These are phyloP conservation scores for Phortica okadai DNA, from an alignment of 2,888 invertebrate genomes.

Conservation along the genomic window DNA sequence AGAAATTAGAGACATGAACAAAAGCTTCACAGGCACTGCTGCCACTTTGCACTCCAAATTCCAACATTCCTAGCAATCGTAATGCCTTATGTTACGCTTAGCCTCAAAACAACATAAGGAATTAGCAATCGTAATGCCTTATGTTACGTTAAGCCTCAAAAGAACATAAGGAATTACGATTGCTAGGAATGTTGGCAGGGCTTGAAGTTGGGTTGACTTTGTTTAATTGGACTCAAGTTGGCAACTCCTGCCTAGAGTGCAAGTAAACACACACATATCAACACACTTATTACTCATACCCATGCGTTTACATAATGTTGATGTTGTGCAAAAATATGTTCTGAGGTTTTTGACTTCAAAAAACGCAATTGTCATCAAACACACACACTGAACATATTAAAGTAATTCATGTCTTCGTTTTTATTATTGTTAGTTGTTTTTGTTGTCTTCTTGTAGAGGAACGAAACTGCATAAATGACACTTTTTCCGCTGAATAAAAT, in stretches of 20 bases:
- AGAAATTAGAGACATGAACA: slow-evolving; percentile 44
- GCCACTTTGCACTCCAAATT: neutral
- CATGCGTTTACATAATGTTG: neutral
- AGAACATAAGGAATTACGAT: no score
- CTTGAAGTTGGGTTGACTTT: no score
- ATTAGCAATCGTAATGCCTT: no score
- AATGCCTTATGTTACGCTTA: no score
- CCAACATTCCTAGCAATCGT: no score
- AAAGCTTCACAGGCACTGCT: slow-evolving; percentile 7
- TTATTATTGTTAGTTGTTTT: slow-evolving; percentile 47
- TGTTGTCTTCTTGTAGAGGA: slow-evolving; percentile 44
- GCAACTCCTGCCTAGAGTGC: slow-evolving; percentile 27
- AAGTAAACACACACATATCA: neutral
- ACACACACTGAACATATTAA: neutral
- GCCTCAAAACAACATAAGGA: no score
- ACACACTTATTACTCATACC: neutral
- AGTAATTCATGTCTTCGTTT: slow-evolving; percentile 30
- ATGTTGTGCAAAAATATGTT: slow-evolving; percentile 20
- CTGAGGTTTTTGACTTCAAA: slow-evolving; percentile 61
- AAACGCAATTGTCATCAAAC: slow-evolving; percentile 9
- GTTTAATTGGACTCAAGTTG: slow-evolving; percentile 4
- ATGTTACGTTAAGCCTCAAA: no score
- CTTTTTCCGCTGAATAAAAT: slow-evolving; percentile 44
- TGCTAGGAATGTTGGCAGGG: no score
- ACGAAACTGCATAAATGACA: slow-evolving; percentile 59